These are phyloP conservation scores for Meandrina meandrites DNA, from an alignment of 92 coral and sea anemone genomes.

Conservation along the genomic window DNA sequence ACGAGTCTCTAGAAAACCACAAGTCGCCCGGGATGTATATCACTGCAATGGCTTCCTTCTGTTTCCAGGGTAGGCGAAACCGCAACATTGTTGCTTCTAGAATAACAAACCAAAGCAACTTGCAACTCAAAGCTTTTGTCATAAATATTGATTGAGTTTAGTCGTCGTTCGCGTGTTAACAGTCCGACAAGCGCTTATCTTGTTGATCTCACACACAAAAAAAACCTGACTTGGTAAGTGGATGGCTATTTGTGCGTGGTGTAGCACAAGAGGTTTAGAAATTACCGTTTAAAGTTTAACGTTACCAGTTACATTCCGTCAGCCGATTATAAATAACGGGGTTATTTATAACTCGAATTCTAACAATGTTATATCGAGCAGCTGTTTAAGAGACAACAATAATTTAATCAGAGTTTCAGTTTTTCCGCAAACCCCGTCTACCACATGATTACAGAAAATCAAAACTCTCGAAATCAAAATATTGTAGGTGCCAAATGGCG, in stretches of 20 bases:
- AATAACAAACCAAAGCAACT: background rate
- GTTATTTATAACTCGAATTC: background rate
- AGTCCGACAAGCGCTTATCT: background rate
- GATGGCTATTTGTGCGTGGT: background rate
- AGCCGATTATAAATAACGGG: background rate
- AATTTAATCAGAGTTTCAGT: background rate
- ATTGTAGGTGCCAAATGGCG: background rate
- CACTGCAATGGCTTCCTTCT: background rate
- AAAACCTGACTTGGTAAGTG: background rate
- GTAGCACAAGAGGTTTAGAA: background rate
- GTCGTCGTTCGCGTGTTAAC: background rate
- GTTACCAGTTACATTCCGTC: background rate
- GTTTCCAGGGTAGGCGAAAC: constrained; percentile 11
- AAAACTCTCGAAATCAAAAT: background rate
- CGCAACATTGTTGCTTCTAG: background rate
- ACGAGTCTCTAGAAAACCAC: constrained; percentile 6
- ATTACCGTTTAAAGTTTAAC: background rate
- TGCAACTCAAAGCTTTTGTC: background rate
- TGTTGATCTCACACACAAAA: background rate
- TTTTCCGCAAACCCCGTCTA: constrained; percentile 4
- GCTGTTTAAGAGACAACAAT: constrained; percentile 1
- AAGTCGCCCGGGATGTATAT: background rate
- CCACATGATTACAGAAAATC: background rate
- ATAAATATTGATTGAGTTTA: constrained; percentile 5
- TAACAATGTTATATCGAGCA: background rate